Conservation (phyloP, 2,888 invertebrate species). For the Agriotes lineatus region DNA sequence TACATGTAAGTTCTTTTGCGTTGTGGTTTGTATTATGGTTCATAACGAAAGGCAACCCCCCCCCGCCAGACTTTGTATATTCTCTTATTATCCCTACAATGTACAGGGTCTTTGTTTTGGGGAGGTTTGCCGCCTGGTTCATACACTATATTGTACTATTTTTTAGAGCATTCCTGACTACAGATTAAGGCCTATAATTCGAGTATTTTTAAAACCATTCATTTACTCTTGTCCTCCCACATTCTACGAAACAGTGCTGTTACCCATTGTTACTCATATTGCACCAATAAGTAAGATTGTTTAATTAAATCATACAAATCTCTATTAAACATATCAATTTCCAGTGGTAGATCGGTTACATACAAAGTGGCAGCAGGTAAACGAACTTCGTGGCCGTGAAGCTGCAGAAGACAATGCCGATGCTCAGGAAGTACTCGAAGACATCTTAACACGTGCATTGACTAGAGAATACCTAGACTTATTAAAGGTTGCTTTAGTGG, state of each 20-base stretch:
- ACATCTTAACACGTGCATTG: slow-evolving; percentile 86
- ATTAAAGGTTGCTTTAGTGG: slow-evolving; percentile 79
- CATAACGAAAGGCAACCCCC: too few species aligned
- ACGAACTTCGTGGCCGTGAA: slow-evolving; percentile 81
- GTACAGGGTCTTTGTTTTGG: too few species aligned
- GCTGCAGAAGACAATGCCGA: slow-evolving; percentile 83
- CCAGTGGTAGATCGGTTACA: slow-evolving; percentile 78
- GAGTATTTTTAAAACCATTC: slow-evolving; percentile 88
- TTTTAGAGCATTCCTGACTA: slow-evolving; percentile 84
- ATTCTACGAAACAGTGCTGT: slow-evolving; percentile 79
- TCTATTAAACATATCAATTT: not conserved
- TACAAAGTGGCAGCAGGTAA: slow-evolving; percentile 84
- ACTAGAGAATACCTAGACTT: slow-evolving; percentile 92
- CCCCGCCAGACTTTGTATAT: too few species aligned
- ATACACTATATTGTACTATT: too few species aligned
- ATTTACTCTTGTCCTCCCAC: slow-evolving; percentile 88
- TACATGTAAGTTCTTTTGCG: slow-evolving; percentile 66
- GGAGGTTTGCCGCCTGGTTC: too few species aligned
- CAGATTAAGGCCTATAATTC: slow-evolving; percentile 84
- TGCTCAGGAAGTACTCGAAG: slow-evolving; percentile 86
- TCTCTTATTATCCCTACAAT: too few species aligned
- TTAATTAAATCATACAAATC: not conserved
- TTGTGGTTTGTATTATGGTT: too few species aligned
- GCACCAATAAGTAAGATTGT: slow-evolving; percentile 80
- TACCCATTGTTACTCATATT: slow-evolving; percentile 83